These are phyloP conservation scores for Ranitomeya variabilis DNA, from an alignment of 2,113 vertebrate genomes.

Conservation along the genomic window DNA sequence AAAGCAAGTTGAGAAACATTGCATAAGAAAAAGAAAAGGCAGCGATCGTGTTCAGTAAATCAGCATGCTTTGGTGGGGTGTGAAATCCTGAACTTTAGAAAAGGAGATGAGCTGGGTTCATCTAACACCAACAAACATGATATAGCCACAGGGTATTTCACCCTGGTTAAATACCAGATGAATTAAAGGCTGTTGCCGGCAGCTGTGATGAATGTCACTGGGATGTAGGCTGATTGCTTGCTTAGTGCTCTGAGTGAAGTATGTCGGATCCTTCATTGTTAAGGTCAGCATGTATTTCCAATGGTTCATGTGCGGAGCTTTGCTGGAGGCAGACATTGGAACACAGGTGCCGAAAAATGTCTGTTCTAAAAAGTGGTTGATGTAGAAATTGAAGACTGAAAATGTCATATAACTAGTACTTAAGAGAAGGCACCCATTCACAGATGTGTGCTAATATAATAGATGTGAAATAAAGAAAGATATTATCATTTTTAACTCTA, in stretches of 20 bases:
- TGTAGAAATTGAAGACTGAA: slow-evolving; percentile 52
- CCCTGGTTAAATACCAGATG: slow-evolving; percentile 77
- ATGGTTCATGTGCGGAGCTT: slow-evolving; percentile 74
- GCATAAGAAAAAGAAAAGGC: slow-evolving; percentile 48
- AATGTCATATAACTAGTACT: slow-evolving; percentile 61
- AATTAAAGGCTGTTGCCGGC: slow-evolving; percentile 74
- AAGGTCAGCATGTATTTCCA: slow-evolving; percentile 76
- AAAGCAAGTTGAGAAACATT: slow-evolving; percentile 23
- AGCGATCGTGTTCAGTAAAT: slow-evolving; percentile 59
- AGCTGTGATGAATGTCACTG: slow-evolving; percentile 77
- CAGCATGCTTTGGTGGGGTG: slow-evolving; percentile 66
- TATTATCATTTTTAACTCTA: not conserved
- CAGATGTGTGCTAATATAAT: not conserved
- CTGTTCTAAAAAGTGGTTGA: slow-evolving; percentile 63
- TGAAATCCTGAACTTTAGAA: slow-evolving; percentile 73
- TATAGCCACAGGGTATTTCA: slow-evolving; percentile 72
- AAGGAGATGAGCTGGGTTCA: slow-evolving; percentile 69
- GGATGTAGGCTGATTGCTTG: slow-evolving; percentile 72
- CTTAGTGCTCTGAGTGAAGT: slow-evolving; percentile 73
- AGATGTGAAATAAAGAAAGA: not conserved
- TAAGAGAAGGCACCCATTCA: not conserved
- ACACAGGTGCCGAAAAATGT: slow-evolving; percentile 71
- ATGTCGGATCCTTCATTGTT: slow-evolving; percentile 67
- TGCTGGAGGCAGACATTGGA: slow-evolving; percentile 68
- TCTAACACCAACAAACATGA: slow-evolving; percentile 76